A percentile compares a stretch with the other conserved stretches of the same genome.
Conservation (phyloP, 2,797 vertebrate species). For the Petrocephalus schoutedeni region DNA sequence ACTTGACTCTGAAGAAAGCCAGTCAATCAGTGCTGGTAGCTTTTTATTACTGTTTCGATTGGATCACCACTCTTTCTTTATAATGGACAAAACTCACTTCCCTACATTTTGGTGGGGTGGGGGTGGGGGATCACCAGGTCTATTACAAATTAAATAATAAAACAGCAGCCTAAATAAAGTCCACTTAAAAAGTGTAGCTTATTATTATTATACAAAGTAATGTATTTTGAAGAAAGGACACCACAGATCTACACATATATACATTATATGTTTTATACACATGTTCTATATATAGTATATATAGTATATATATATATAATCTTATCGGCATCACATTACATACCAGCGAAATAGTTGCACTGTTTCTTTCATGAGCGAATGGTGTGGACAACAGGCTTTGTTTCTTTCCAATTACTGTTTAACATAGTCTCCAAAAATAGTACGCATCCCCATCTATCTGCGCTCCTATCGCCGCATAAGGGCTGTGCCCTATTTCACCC, state of each 20-base stretch:
- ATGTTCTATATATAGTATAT: not conserved
- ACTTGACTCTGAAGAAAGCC: constrained; percentile 3
- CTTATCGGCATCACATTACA: not conserved
- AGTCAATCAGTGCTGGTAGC: constrained; percentile 1
- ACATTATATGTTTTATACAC: not conserved
- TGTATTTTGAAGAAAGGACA: not conserved
- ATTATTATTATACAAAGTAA: not conserved
- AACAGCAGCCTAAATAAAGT: not conserved
- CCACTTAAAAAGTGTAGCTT: not conserved
- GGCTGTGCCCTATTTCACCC: not conserved
- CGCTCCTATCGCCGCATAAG: not conserved
- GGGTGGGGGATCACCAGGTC: not conserved
- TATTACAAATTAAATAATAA: not conserved
- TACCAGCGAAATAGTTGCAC: not conserved
- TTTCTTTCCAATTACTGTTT: not conserved
- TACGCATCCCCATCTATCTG: not conserved
- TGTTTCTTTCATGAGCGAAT: not conserved
- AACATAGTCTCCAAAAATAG: not conserved
- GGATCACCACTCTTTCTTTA: not conserved
- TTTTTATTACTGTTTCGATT: not conserved
- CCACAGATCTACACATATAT: not conserved
- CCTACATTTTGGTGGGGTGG: not conserved
- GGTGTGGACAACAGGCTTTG: not conserved
- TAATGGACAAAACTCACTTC: not conserved
- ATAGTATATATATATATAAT: not conserved